Evolutionary conservation across 2,113 vertebrate species (phyloP), one percentile per base, ranked within the genome.

Genomic region (Theropithecus gelada): DNA sequence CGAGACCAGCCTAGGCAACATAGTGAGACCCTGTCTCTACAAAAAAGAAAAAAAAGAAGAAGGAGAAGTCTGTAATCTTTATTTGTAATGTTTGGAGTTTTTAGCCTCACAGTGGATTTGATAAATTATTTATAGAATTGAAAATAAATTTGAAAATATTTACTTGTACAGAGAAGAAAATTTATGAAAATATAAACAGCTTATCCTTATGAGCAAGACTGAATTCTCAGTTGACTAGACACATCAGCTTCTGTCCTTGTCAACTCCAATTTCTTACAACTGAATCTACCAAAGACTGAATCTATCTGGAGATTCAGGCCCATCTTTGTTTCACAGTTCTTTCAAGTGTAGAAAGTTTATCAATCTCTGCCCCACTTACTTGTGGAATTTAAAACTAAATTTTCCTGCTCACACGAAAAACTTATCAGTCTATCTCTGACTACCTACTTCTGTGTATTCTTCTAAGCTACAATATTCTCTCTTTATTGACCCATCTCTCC

Each of bases 331-430:
- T 40, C 52, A 23, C 4, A 85, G 40, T 25, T 30, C 70, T 72
- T 92, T 52, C 20, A 82, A 64, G 1, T 38, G 7, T 38, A 52
- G 48, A 38, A 85, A n/a, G 6, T 76, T 72, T 81, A 5, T 73
- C 81, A 38, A 61, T 3, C 23, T 75, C 45, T 82, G 64, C 35
- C 57, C 35, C 59, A 59, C 73, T 80, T 80, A 30, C 43, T 88
- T 94, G 10, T 45, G 8, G 9, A 96, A 80, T 92, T 93, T 81
- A 61, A 72, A 84, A 96, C 92, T 87, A 72, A 70, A 89, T 86
- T 92, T 64, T 64, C 50, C 27, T 90, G 32, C 68, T 82, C 57
- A 73, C 38, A 38, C 18, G 72, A 59, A 89, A 48, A 11, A 72
- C 85, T 40, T 61, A 32, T 13, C 64, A 45, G 32, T 82, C 38